Percentiles rank a stretch among this genome's conserved stretches.
These are phyloP conservation scores for Pygocentrus nattereri DNA, from an alignment of 2,797 vertebrate genomes.

Conservation along the genomic window DNA sequence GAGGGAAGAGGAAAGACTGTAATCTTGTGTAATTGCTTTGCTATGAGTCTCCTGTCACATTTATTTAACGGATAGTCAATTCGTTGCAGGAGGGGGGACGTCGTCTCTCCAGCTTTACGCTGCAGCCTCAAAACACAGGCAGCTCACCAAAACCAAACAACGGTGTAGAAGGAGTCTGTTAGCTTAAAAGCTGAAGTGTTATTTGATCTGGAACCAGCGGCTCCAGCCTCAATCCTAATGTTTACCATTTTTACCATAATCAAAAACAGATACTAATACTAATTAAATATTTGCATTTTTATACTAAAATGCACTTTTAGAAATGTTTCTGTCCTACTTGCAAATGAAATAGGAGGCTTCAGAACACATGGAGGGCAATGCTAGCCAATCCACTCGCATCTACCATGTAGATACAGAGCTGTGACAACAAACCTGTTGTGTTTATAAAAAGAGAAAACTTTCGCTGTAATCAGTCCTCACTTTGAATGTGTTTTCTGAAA, in stretches of 20 bases:
- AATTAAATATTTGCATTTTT: conserved; percentile 29
- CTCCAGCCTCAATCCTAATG: conserved; percentile 30
- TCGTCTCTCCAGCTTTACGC: not conserved
- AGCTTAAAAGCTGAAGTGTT: conserved; percentile 24
- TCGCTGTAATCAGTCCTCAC: too few species aligned
- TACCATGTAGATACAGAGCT: not conserved
- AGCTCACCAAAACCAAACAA: conserved; percentile 25
- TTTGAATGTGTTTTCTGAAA: not conserved
- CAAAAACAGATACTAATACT: not conserved
- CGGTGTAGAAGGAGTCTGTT: not conserved
- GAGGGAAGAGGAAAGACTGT: conserved; percentile 14
- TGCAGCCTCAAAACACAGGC: not conserved
- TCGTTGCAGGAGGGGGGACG: not conserved
- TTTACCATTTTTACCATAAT: not conserved
- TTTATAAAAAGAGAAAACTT: not conserved
- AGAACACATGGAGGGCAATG: not conserved
- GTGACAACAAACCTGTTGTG: not conserved
- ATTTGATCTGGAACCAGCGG: conserved; percentile 2
- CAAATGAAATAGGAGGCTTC: not conserved
- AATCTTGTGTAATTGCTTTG: conserved; percentile 26
- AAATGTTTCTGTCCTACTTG: not conserved
- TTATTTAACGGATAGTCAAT: conserved; percentile 19
- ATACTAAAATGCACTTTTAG: conserved; percentile 1
- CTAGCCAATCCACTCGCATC: not conserved
- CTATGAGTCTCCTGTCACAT: conserved; percentile 19